Base-by-base conservation (phyloP, 2,113 vertebrate species). In the Coregonus clupeaformis region DNA sequence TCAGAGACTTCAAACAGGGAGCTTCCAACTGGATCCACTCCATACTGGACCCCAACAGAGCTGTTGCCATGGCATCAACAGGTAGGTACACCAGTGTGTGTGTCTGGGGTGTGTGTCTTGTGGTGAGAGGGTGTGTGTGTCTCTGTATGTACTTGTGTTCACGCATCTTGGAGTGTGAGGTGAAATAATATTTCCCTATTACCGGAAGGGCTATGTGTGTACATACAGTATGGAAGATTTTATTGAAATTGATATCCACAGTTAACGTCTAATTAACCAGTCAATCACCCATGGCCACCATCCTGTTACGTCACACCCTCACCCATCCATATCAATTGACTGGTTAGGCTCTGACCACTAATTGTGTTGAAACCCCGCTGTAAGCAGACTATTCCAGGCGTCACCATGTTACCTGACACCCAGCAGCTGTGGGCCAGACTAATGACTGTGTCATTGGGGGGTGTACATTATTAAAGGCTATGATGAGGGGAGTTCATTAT, bases 21-120 rank as follows among this genome's bases (percentile, higher is more conserved):
- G 95, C 96, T n/a, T 94, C 95, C 62, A 94, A 95, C 24, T 96
- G 95, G 95, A 92, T 97, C 79, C 93, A 94, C 70, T 93, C 94
- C 45, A 87, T 96, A 32, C 87, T 95, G 82, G 95, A 94, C 82
- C 76, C 92, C 65, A 91, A 77, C 87, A 85, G 82, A 82, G 75
- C 85, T 52, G 67, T 81, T 1, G 57, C 83, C 30, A 47, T 80
- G 24, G 80, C 42, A 78, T 62, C 79, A 68, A 70, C 87, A 20
- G 87, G 90, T 89, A 45, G 22, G 1, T 47, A n/a, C 52, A 65
- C 14, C 27, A 65, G 36, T 22, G 3, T 67, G 60, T 77, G 11
- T 27, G 59, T 68, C 16, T 67, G 22, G 14, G 1, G 63, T 16
- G 63, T 16, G 27, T 45, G 45, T 64, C 16, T 67, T 47, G 71